These are phyloP conservation scores for Pseudobourletiella spinata DNA, from an alignment of 1,140 invertebrate genomes.

Conservation along the genomic window DNA sequence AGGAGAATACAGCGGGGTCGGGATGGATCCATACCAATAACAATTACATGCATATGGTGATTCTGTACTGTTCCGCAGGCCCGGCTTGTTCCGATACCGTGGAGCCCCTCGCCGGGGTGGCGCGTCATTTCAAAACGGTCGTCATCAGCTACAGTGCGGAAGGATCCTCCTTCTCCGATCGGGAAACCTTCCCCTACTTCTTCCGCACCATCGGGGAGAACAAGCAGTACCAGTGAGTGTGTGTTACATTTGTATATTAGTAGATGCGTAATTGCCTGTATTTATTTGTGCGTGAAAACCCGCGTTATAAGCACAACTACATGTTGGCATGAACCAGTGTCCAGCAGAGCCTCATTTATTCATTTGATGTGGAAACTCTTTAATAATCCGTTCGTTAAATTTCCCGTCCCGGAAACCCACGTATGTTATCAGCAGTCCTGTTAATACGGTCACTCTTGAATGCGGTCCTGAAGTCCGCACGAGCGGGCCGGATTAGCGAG, in stretches of 20 bases:
- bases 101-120: slow-evolving; percentile 69
- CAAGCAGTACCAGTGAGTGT: slow-evolving; percentile 55
- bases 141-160: slow-evolving; percentile 76
- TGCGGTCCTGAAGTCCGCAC: no score
- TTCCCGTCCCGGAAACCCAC: no score
- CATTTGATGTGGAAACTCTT: no score
- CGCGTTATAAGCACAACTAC: no score
- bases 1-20: no score
- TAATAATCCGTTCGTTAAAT: no score
- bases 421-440: no score
- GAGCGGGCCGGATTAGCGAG: no score
- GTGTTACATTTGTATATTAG: neutral
- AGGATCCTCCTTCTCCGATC: slow-evolving; percentile 58
- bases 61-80: slow-evolving; percentile 42
- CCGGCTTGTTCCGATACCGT: slow-evolving; percentile 77
- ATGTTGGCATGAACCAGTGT: no score
- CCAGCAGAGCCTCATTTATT: no score
- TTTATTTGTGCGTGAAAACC: neutral
- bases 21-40: no score
- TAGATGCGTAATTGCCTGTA: neutral
- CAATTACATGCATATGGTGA: neutral
- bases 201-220: slow-evolving; percentile 75
- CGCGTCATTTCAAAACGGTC: slow-evolving; percentile 63
- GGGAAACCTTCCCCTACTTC: slow-evolving; percentile 67
- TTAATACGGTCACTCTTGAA: no score